phyloP scores from a whole-genome alignment of 1,140 invertebrate species.

The Cataglyphis hispanica region DNA sequence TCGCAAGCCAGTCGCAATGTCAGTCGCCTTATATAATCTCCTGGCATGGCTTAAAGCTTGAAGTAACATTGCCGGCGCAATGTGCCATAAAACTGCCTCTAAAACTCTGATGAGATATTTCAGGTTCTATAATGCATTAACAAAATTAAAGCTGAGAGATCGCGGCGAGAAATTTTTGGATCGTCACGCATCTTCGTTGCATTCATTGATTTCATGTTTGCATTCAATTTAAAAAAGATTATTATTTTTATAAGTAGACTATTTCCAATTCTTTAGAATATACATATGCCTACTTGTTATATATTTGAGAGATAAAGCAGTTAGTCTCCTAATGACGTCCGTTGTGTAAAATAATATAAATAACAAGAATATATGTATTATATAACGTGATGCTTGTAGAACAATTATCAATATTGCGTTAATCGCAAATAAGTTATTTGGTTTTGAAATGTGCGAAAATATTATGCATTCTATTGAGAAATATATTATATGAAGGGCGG shows the following conservation, averaged over 20 bases:
- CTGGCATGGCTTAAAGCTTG: not conserved
- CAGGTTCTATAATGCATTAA: not conserved
- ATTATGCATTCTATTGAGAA: constrained; percentile 32
- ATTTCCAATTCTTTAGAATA: not conserved
- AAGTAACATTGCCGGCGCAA: not conserved
- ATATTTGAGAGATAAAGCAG: not conserved
- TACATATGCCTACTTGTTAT: not conserved
- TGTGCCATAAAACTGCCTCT: not conserved
- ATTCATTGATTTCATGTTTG: not conserved
- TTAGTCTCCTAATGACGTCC: not conserved
- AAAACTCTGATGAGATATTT: constrained; percentile 33
- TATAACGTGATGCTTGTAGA: constrained; percentile 29
- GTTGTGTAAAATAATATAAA: not conserved
- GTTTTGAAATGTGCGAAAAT: not conserved
- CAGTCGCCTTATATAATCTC: not conserved
- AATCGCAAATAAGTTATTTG: constrained; percentile 39
- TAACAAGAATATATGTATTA: not conserved
- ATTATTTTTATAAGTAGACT: not conserved
- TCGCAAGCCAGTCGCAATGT: not conserved
- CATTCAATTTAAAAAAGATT: not conserved
- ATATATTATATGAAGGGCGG: constrained; percentile 11
- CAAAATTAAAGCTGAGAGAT: not conserved
- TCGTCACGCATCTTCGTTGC: not conserved
- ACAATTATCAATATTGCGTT: constrained; percentile 37
- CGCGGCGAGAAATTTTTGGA: not conserved